Base-by-base conservation (phyloP, 2,797 vertebrate species). In the Aldrovandia affinis region DNA sequence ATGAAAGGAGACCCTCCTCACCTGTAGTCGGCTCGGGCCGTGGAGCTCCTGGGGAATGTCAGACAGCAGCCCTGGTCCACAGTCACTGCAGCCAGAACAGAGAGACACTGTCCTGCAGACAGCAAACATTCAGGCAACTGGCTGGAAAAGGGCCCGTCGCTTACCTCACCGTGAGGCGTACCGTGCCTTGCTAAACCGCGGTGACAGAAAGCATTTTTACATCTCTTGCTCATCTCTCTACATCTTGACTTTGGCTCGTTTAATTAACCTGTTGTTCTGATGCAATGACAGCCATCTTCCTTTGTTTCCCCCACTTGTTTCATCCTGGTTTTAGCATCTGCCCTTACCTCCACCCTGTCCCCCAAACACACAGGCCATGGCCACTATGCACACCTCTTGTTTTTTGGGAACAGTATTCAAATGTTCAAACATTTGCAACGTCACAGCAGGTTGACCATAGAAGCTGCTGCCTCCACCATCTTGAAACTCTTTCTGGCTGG, bases 1-100 rank as follows among this genome's bases (percentile, higher is more conserved):
- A 50, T 83, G 30, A 83, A 82, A 73, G 61, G 22, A 82, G 12
- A 30, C 81, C 61, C 81, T 77, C 14, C 65, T 75, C 81, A 55
- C 80, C 55, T 39, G n/a, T 36, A 28, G 1, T 12, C 47, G 12
- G 47, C n/a, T n/a, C n/a, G 47, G 47, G 47, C 47, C 12, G 47
- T 50, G 12, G 6, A 50, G 47, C 47, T 12, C 1, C 47, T 50
- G 47, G 47, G 12, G 47, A 12, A 50, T n/a, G n/a, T n/a, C 47
- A 50, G 47, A 50, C 47, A 50, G 47, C 47, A 50, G 61, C 6
- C 70, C 70, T 25, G 7, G 44, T 6, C 9, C 70, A 25, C 70
- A 22, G 3, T 1, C 20, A 39, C 39, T 42, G 70, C 18, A 1
- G 39, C 39, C 65, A 22, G 39, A 30, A 44, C 39, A 8, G 20